Evolutionary conservation across 2,888 invertebrate species (phyloP), one percentile per base, ranked within the genome.

Genomic region (Drosophila mimetica): DNA sequence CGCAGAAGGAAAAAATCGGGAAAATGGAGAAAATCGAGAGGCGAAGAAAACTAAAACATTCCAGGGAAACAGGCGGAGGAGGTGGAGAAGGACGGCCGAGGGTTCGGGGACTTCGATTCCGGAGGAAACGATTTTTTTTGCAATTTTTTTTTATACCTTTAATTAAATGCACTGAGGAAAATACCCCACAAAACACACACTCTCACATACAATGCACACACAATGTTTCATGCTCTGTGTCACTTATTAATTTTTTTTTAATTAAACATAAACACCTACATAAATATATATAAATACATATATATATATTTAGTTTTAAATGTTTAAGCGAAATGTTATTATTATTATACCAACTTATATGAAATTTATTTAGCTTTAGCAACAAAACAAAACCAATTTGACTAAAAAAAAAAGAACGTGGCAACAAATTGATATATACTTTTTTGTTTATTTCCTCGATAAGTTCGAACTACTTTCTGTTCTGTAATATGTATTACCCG

Each of bases 361-460:
- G 83, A 81, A 86, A 86, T 86, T 82, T 82, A 76, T 88, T 84
- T 86, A 86, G 86, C 85, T 80, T 86, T 86, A 88, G 86, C 66
- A 54, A 69, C 54, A 75, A 77, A 66, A 66, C 30, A 67, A 70
- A 74, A 66, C 51, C 50, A 76, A 63, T 41, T 57, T 65, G 58
- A 71, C 69, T 74, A 74, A 60, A 51, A 46, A 65, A 53, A 76
- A 51, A 46, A 65, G 51, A 76, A 82, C 86, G 79, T 80, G 80
- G 80, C 86, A 80, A 85, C 80, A 85, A 85, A 58, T 52, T 46
- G 50, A 63, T 42, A 41, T 41, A 32, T 58, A 25, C n/a, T 57
- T 63, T 71, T 61, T 67, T 44, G 55, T 67, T 71, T 53, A 48
- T 65, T 54, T 54, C 51, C 39, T 54, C 54, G 30, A 63, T 50